Conservation (phyloP, 2,113 vertebrate species). For the Oenanthe melanoleuca region DNA sequence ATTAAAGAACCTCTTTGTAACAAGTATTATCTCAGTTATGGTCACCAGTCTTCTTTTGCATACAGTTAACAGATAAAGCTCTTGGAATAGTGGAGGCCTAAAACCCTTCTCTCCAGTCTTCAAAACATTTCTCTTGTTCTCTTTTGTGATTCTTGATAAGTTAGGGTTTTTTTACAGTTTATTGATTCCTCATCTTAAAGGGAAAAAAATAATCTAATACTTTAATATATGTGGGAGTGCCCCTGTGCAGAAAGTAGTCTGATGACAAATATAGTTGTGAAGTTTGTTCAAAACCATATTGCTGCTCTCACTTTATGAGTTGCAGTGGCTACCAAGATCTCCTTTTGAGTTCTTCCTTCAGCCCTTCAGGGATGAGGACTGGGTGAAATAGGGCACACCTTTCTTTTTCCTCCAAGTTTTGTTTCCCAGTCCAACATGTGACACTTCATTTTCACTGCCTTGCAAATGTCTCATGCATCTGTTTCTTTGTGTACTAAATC, state of each 20-base stretch:
- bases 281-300: background rate
- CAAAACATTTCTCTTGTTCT: background rate
- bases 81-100: background rate
- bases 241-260: background rate
- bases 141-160: background rate
- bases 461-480: background rate
- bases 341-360: background rate
- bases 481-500: conserved; percentile 25
- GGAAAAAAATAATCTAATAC: background rate
- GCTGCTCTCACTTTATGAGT: background rate
- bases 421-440: background rate
- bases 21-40: background rate
- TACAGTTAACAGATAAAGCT: background rate
- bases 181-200: background rate
- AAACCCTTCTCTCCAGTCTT: background rate
- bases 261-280: background rate
- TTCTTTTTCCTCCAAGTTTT: background rate
- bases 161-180: background rate
- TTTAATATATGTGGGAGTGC: background rate
- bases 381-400: background rate
- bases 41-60: background rate
- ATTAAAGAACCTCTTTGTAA: background rate
- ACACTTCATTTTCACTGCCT: background rate
- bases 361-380: background rate
- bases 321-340: background rate